Evolutionary conservation across 2,113 vertebrate species (phyloP).

Genomic region (Nycticebus coucang): DNA sequence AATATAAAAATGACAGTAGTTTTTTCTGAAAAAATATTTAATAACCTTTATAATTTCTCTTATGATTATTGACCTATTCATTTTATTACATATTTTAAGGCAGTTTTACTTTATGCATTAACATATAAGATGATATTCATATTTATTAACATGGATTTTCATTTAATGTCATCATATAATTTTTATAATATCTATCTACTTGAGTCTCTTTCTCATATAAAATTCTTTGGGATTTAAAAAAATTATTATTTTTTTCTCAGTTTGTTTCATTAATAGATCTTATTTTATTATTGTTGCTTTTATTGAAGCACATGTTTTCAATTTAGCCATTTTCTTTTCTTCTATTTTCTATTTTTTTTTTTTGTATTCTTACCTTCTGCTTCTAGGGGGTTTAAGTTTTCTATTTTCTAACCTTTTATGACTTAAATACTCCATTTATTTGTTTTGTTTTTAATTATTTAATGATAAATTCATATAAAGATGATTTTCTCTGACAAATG

Average conservation of each 20-base stretch:
- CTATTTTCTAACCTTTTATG: background rate
- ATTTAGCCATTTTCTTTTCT: background rate
- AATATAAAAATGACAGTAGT: background rate
- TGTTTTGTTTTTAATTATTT: background rate
- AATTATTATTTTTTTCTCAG: background rate
- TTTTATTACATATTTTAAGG: background rate
- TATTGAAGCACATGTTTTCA: background rate
- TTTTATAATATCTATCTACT: background rate
- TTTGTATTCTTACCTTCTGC: background rate
- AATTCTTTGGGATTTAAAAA: background rate
- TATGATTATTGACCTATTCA: background rate
- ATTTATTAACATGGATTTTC: conserved; percentile 2
- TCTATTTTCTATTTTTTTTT: background rate
- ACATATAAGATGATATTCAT: background rate
- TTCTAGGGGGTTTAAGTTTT: background rate
- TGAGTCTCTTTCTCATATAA: background rate
- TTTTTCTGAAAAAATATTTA: background rate
- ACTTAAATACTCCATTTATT: background rate
- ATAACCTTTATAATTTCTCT: background rate
- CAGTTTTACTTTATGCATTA: background rate
- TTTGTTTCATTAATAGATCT: background rate
- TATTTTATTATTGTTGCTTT: background rate
- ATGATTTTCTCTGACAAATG: background rate
- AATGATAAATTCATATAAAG: background rate
- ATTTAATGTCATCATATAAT: background rate